These are phyloP conservation scores for Gibbula magus DNA, from an alignment of 2,888 invertebrate species.

Conservation along the genomic window DNA sequence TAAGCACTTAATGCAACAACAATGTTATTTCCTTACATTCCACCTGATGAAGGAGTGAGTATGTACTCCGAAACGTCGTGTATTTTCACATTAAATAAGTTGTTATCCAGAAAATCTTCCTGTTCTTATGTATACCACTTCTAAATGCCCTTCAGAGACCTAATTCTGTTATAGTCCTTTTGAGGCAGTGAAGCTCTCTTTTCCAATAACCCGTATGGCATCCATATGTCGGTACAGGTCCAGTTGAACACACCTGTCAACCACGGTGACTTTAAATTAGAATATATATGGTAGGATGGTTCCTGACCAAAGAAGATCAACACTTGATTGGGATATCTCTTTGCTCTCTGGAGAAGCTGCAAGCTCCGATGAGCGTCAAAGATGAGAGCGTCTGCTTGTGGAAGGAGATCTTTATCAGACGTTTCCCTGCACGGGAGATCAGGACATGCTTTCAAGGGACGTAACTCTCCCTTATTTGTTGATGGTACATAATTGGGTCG, in stretches of 20 bases:
- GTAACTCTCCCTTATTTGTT: not conserved
- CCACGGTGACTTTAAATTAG: not conserved
- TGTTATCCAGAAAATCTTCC: no score
- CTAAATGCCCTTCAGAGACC: no score
- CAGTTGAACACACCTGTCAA: constrained; percentile 2
- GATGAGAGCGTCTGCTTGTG: not conserved
- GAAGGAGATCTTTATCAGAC: not conserved
- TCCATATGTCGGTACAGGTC: not conserved
- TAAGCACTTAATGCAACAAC: no score
- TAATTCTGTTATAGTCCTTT: not conserved
- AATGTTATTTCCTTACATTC: no score
- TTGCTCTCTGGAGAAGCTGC: not conserved
- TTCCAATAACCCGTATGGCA: not conserved
- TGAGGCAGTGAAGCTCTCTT: not conserved
- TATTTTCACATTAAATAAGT: no score
- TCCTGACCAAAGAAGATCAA: not conserved
- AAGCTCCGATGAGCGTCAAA: not conserved
- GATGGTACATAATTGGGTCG: not conserved
- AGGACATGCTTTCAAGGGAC: not conserved
- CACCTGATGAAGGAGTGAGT: no score
- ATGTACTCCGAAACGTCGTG: no score
- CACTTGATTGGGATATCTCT: not conserved
- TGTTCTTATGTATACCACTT: no score
- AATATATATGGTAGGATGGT: not conserved
- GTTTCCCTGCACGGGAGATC: not conserved